Evolutionary conservation across 2,888 invertebrate species (phyloP).

Genomic region (Nomada lathburiana): DNA sequence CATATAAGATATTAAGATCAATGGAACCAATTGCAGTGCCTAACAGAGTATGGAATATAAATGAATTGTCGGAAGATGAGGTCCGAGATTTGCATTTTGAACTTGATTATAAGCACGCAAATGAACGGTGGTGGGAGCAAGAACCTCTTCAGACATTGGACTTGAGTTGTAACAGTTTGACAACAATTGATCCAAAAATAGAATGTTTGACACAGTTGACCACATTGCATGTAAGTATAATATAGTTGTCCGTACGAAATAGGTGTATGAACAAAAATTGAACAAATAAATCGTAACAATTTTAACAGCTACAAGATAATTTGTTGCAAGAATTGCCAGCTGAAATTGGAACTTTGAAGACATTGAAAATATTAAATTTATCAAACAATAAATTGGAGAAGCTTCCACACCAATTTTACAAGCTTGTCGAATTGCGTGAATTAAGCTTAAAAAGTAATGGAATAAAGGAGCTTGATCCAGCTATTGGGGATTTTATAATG

Average conservation of each 20-base stretch:
- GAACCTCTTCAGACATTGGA: constrained; percentile 91
- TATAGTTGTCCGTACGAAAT: constrained; percentile 8
- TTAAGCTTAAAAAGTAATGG: constrained; percentile 92
- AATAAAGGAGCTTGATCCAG: constrained; percentile 88
- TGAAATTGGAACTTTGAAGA: constrained; percentile 90
- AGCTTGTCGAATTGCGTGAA: constrained; percentile 89
- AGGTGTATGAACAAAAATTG: constrained; percentile 12
- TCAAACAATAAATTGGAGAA: constrained; percentile 88
- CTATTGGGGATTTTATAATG: constrained; percentile 92
- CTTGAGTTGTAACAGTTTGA: constrained; percentile 90
- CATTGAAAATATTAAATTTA: constrained; percentile 88
- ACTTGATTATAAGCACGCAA: constrained; percentile 87
- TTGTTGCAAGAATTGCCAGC: constrained; percentile 89
- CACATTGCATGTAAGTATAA: constrained; percentile 88
- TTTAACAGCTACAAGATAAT: constrained; percentile 92
- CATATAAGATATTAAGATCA: not conserved
- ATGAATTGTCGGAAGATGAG: constrained; percentile 88
- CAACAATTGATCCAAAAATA: constrained; percentile 88
- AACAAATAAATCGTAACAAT: constrained; percentile 84
- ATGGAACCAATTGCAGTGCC: constrained; percentile 86
- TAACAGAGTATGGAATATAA: constrained; percentile 90
- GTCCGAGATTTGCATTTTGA: constrained; percentile 85
- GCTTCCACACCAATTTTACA: constrained; percentile 89
- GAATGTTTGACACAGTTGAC: constrained; percentile 88
- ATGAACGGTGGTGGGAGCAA: constrained; percentile 93